Evolutionary conservation across 2,797 vertebrate species (phyloP), one percentile per base, ranked within the genome.

Genomic region (Lycodopsis pacificus): DNA sequence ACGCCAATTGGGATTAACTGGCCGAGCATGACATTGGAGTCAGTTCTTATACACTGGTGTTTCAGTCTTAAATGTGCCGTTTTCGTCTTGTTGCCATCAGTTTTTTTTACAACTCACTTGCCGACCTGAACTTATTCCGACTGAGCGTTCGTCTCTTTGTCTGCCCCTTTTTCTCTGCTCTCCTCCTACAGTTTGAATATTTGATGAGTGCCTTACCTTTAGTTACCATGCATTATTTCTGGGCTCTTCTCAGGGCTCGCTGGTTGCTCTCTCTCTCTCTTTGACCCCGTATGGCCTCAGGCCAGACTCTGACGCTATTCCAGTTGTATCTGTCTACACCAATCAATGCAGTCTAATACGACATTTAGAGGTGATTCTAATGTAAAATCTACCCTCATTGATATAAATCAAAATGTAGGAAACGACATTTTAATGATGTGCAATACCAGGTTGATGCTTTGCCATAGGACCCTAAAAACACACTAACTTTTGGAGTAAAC

Each of bases 211-310:
- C 74, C 91, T 93, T 95, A 95, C 95, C 95, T 96, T 96, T 95
- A 94, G 95, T 96, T 96, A 96, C 95, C 95, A 96, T 96, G 95
- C 95, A 96, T 96, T 96, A 96, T 96, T 96, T 95, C 95, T 95
- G 87, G 92, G 82, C 86, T 91, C 89, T 88, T 90, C 90, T 93
- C 90, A 87, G 90, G 89, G 77, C 93, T 93, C 89, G 86, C 73
- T 92, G 88, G 77, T 80, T 89, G 81, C 79, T 90, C 88, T 91
- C 81, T 32, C 83, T 86, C 83, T 86, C 63, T 71, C 84, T 83
- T 85, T 87, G 87, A 92, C 89, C 86, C 66, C 30, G 8, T 53
- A 82, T 89, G 89, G 88, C 86, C 73, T 79, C 22, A 65, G 81
- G 81, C 82, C 87, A 91, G 71, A 82, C 74, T 32, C 58, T 68